A percentile compares a stretch with the other conserved stretches of the same genome.
These are phyloP conservation scores for Porites divaricata DNA, from an alignment of 92 coral and sea anemone genomes.

Conservation along the genomic window DNA sequence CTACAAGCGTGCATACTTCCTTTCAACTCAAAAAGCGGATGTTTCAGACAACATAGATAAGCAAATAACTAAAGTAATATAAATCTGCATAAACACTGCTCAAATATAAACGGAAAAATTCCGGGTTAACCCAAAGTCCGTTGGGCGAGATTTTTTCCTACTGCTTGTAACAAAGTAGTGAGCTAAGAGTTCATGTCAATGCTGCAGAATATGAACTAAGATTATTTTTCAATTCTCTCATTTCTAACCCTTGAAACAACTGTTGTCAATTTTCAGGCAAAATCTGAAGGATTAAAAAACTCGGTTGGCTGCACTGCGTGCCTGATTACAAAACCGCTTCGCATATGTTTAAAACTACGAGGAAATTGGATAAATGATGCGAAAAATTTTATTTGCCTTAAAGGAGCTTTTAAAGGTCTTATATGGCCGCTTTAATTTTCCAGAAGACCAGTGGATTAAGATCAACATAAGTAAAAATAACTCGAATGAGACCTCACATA, in stretches of 20 bases:
- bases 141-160: conserved; percentile 18
- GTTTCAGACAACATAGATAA: neutral
- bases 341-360: neutral
- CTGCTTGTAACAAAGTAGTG: conserved; percentile 19
- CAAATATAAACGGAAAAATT: neutral
- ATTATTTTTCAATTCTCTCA: neutral
- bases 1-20: neutral
- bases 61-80: neutral
- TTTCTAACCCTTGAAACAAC: neutral
- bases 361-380: neutral
- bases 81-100: neutral
- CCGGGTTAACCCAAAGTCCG: neutral
- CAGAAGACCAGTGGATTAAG: neutral
- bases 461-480: neutral
- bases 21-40: neutral
- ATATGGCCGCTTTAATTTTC: no score
- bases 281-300: neutral
- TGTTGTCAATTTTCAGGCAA: conserved; percentile 7
- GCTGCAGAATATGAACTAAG: neutral
- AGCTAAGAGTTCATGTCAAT: neutral
- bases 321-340: neutral
- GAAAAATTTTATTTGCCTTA: neutral
- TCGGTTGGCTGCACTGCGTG: neutral
- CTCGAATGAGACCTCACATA: neutral
- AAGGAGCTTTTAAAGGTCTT: neutral